Conservation (phyloP, 2,797 vertebrate species). For the Sebastes vulpes region DNA sequence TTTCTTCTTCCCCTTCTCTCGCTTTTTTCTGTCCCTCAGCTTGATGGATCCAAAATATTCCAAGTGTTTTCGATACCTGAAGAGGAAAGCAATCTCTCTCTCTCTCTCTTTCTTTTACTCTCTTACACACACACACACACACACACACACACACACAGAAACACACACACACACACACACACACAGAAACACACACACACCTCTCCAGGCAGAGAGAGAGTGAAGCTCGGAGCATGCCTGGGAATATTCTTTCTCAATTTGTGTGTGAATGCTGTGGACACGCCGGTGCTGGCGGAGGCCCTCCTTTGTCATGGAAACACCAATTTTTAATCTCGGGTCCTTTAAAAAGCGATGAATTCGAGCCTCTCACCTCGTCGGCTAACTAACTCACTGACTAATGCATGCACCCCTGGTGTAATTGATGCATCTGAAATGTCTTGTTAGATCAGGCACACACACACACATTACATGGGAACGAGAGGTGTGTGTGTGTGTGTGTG, state of each 20-base stretch:
- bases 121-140: slow-evolving; percentile 4
- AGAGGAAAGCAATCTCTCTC: slow-evolving; percentile 40
- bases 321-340: slow-evolving; percentile 76
- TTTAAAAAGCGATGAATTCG: slow-evolving; percentile 60
- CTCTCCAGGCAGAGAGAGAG: slow-evolving; percentile 51
- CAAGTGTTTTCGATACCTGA: slow-evolving; percentile 24
- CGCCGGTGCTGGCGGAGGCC: slow-evolving; percentile 62
- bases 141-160: no score
- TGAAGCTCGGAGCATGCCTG: slow-evolving; percentile 74
- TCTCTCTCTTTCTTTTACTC: not conserved
- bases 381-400: slow-evolving; percentile 54
- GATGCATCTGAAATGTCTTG: slow-evolving; percentile 25
- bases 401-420: slow-evolving; percentile 32
- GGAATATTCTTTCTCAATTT: slow-evolving; percentile 82
- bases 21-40: not conserved
- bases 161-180: not conserved
- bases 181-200: slow-evolving; percentile 25
- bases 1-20: not conserved
- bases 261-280: slow-evolving; percentile 63
- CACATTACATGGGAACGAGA: slow-evolving; percentile 5
- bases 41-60: slow-evolving; percentile 52
- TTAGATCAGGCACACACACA: slow-evolving; percentile 9
- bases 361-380: slow-evolving; percentile 47
- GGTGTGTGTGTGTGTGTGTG: not conserved
- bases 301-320: slow-evolving; percentile 84